Percentiles rank a stretch among this genome's conserved stretches.
Conservation (phyloP, 2,888 invertebrate species). For the Oligia strigilis region DNA sequence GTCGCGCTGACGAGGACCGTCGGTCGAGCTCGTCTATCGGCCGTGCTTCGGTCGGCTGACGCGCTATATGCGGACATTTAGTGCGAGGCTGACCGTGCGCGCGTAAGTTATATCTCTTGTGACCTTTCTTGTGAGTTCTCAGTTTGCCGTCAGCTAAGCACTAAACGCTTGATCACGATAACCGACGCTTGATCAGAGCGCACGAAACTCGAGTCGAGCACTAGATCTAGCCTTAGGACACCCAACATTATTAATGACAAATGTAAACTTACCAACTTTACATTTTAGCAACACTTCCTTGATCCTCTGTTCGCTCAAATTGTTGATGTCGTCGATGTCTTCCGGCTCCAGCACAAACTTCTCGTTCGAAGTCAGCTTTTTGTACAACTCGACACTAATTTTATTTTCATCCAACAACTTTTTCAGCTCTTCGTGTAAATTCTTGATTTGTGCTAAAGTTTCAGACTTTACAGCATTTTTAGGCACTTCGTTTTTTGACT, state of each 20-base stretch:
- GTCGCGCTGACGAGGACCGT: too few species aligned
- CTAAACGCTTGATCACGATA: background rate
- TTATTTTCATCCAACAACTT: slow-evolving; percentile 81
- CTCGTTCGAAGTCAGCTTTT: slow-evolving; percentile 85
- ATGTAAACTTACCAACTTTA: slow-evolving; percentile 81
- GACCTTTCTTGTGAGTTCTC: background rate
- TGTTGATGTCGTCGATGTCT: slow-evolving; percentile 89
- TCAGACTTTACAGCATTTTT: slow-evolving; percentile 64
- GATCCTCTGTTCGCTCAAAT: slow-evolving; percentile 79
- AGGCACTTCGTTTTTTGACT: slow-evolving; percentile 72
- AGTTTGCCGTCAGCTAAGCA: background rate
- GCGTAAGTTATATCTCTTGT: background rate
- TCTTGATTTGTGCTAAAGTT: slow-evolving; percentile 68
- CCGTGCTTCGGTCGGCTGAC: background rate
- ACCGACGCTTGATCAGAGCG: too few species aligned
- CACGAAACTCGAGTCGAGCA: background rate
- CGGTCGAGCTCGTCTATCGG: too few species aligned
- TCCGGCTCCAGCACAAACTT: slow-evolving; percentile 84
- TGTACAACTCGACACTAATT: slow-evolving; percentile 82
- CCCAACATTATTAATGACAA: slow-evolving; percentile 19
- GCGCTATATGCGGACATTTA: too few species aligned
- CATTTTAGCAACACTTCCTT: slow-evolving; percentile 81
- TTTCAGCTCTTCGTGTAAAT: slow-evolving; percentile 78
- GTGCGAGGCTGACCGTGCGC: background rate
- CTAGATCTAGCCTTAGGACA: background rate